Evolutionary conservation across 2,888 invertebrate genomes (phyloP).

Genomic region (Drosophila nigritarsus): DNA sequence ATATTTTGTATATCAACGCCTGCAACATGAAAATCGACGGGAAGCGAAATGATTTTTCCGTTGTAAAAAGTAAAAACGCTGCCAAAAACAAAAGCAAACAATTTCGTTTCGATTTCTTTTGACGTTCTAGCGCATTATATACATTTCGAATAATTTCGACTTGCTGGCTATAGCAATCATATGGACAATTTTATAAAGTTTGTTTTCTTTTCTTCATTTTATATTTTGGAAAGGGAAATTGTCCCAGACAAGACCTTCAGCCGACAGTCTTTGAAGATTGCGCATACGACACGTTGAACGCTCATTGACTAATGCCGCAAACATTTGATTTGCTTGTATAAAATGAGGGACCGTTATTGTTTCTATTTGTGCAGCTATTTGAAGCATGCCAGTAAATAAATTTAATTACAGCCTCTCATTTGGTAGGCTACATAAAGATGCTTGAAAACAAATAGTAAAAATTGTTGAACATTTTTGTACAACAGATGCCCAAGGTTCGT

Average conservation of each 20-base stretch:
- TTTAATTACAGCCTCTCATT: slow-evolving; percentile 66
- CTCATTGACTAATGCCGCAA: slow-evolving; percentile 61
- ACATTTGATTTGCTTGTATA: slow-evolving; percentile 59
- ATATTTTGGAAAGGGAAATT: slow-evolving; percentile 32
- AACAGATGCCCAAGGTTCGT: slow-evolving; percentile 58
- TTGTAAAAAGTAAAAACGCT: slow-evolving; percentile 66
- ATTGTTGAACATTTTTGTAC: slow-evolving; percentile 38
- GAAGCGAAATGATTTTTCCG: slow-evolving; percentile 65
- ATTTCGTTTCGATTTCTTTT: slow-evolving; percentile 33
- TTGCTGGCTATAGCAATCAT: slow-evolving; percentile 15
- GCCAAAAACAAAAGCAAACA: slow-evolving; percentile 61
- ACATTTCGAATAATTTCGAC: slow-evolving; percentile 22
- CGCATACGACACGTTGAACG: slow-evolving; percentile 43
- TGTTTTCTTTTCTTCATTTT: slow-evolving; percentile 18
- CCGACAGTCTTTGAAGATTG: slow-evolving; percentile 31
- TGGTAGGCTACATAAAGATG: slow-evolving; percentile 43
- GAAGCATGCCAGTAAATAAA: slow-evolving; percentile 68
- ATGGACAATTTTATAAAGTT: slow-evolving; percentile 17
- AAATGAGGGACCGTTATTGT: slow-evolving; percentile 40
- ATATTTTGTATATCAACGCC: slow-evolving; percentile 26
- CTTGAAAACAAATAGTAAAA: slow-evolving; percentile 37
- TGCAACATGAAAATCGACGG: slow-evolving; percentile 39
- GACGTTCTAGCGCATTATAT: slow-evolving; percentile 24
- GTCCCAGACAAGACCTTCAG: slow-evolving; percentile 32
- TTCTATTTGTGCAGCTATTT: slow-evolving; percentile 34